Evolutionary conservation across 2,888 invertebrate species (phyloP), one percentile per base, ranked within the genome.

Genomic region (Mycalesis mineus): DNA sequence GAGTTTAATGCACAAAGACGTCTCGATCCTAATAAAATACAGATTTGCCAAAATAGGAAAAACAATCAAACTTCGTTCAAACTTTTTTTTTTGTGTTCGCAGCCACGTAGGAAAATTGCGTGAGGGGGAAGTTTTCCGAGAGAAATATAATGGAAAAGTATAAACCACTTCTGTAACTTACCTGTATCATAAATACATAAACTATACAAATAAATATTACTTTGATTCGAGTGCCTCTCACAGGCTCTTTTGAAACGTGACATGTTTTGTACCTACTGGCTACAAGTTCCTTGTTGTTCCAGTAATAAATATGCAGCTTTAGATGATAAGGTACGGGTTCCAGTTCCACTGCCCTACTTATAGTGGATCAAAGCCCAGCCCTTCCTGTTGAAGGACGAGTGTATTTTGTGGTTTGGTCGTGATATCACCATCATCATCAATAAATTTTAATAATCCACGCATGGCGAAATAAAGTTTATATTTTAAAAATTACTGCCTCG

Each of bases 1-100:
- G 78, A 81, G 73, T 77, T 81, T 78, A 77, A 69, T 71, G 73
- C 75, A 73, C 72, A 69, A 71, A 61, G 57, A 62, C 62, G 63
- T 48, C 60, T 59, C 57, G 55, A 62, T 63, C 59, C 61, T 61
- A 63, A 64, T 68, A 65, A 66, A 66, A 67, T 61, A 64, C 61
- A 63, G 64, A 66, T 66, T 66, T 65, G 55, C 41, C 62, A 57
- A 61, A 66, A 65, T 59, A 57, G 56, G 59, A 58, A 48, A 58
- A 61, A 61, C 59, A 61, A 62, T 57, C 61, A 51, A 61, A 61
- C 52, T 63, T 53, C 37, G 31, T 42, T 17, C 45, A 13, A n/a
- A 54, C 51, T 40, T 58, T 49, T 22, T n/a, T 22, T 22, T 22
- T 22, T 22, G 11, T 40, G 48, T 54, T 31, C 17, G 7, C 37